Percentiles rank a stretch among this genome's conserved stretches.
Conservation (phyloP, 2,113 vertebrate species). For the Hippocampus guttulatus region DNA sequence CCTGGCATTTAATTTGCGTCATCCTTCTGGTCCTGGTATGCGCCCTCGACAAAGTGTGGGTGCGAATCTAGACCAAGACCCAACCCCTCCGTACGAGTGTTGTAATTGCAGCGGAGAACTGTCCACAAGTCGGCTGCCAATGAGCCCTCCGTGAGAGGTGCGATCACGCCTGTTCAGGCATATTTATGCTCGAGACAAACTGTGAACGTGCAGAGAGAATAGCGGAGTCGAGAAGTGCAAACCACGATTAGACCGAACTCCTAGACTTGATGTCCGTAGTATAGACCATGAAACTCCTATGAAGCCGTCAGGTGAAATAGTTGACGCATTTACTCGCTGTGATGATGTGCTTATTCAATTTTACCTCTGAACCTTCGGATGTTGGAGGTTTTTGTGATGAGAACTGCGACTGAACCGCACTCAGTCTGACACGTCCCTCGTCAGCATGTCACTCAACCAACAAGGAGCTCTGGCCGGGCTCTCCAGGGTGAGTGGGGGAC, state of each 20-base stretch:
- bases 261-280: too few relatives aligned
- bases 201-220: conserved; percentile 62
- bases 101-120: conserved; percentile 66
- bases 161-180: conserved; percentile 65
- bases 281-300: too few relatives aligned
- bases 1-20: conserved; percentile 51
- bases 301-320: too few relatives aligned
- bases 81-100: conserved; percentile 52
- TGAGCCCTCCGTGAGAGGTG: conserved; percentile 65
- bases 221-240: conserved; percentile 28
- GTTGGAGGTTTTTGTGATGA: conserved; percentile 1
- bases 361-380: not conserved
- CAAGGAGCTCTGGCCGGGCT: conserved; percentile 27
- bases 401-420: not conserved
- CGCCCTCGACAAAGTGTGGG: conserved; percentile 37
- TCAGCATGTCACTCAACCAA: conserved; percentile 45
- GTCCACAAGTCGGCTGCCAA: conserved; percentile 59
- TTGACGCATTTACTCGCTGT: too few relatives aligned
- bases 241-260: not conserved
- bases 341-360: not conserved
- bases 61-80: conserved; percentile 57
- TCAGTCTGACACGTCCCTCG: conserved; percentile 7
- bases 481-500: conserved; percentile 50
- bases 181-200: conserved; percentile 66
- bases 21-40: conserved; percentile 39